These are phyloP conservation scores for Dipus sagitta DNA, from an alignment of 2,797 vertebrate species.

Conservation along the genomic window DNA sequence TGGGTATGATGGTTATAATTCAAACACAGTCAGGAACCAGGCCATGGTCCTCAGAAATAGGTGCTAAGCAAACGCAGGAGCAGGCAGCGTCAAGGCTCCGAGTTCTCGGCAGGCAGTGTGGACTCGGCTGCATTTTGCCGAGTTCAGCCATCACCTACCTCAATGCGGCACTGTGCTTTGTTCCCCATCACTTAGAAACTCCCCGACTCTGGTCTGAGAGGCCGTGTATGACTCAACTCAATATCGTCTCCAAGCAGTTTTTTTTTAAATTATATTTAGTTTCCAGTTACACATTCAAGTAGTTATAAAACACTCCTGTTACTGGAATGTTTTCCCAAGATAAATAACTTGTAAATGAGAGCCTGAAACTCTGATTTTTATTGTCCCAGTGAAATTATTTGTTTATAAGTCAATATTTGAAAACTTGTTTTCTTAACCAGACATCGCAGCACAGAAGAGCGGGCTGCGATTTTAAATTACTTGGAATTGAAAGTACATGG, in stretches of 20 bases:
- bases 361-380: slow-evolving; percentile 9
- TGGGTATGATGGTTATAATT: neutral
- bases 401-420: slow-evolving; percentile 57
- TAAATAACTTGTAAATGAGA: slow-evolving; percentile 52
- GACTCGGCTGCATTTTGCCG: neutral
- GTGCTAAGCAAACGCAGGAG: neutral
- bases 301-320: slow-evolving; percentile 33
- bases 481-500: neutral
- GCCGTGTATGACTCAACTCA: slow-evolving; percentile 15
- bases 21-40: neutral
- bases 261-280: slow-evolving; percentile 49
- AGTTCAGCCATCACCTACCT: neutral
- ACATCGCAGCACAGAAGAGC: slow-evolving; percentile 8
- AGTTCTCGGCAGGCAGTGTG: neutral
- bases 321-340: slow-evolving; percentile 25
- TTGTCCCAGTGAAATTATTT: slow-evolving; percentile 51
- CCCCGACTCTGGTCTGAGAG: neutral
- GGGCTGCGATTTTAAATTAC: slow-evolving; percentile 24
- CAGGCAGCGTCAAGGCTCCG: neutral
- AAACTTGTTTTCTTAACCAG: slow-evolving; percentile 37
- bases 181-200: slow-evolving; percentile 35
- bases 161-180: neutral
- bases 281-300: neutral
- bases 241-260: slow-evolving; percentile 50
- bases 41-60: neutral